A percentile compares a stretch with the other conserved stretches of the same genome.
Evolutionary conservation across 2,797 vertebrate genomes (phyloP).

Genomic region (Chaenodraco wilsoni): DNA sequence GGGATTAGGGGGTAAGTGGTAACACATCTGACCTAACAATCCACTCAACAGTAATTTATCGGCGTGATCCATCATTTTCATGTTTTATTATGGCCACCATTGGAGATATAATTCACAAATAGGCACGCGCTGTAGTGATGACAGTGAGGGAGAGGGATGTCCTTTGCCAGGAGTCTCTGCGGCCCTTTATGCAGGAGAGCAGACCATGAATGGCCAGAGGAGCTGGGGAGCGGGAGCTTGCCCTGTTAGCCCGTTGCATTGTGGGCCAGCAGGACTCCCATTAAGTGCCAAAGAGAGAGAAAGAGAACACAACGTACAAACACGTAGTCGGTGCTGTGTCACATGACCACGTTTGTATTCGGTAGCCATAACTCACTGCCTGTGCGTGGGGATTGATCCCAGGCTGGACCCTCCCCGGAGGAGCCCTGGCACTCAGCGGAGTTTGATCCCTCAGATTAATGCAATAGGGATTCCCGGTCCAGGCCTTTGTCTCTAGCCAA

Average conservation of each 20-base stretch:
- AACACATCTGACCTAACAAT: slow-evolving; percentile 76
- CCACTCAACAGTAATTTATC: slow-evolving; percentile 84
- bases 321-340: slow-evolving; percentile 81
- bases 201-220: slow-evolving; percentile 65
- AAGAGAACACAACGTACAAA: slow-evolving; percentile 61
- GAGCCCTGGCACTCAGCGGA: slow-evolving; percentile 86
- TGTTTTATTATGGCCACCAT: slow-evolving; percentile 85
- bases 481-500: slow-evolving; percentile 90
- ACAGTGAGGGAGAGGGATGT: slow-evolving; percentile 82
- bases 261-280: slow-evolving; percentile 74
- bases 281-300: slow-evolving; percentile 61
- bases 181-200: slow-evolving; percentile 62
- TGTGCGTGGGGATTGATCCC: slow-evolving; percentile 87
- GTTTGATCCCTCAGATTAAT: slow-evolving; percentile 94
- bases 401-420: slow-evolving; percentile 89
- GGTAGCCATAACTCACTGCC: slow-evolving; percentile 93
- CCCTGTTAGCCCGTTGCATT: slow-evolving; percentile 71
- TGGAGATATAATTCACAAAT: slow-evolving; percentile 84
- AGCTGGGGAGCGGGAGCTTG: slow-evolving; percentile 71
- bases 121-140: slow-evolving; percentile 72
- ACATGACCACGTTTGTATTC: slow-evolving; percentile 94
- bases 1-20: background rate
- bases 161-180: slow-evolving; percentile 79
- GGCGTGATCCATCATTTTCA: slow-evolving; percentile 86
- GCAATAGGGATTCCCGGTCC: slow-evolving; percentile 85